Evolutionary conservation across 2,888 invertebrate species (phyloP), one percentile per base, ranked within the genome.

Genomic region (Dryocosmus kuriphilus): DNA sequence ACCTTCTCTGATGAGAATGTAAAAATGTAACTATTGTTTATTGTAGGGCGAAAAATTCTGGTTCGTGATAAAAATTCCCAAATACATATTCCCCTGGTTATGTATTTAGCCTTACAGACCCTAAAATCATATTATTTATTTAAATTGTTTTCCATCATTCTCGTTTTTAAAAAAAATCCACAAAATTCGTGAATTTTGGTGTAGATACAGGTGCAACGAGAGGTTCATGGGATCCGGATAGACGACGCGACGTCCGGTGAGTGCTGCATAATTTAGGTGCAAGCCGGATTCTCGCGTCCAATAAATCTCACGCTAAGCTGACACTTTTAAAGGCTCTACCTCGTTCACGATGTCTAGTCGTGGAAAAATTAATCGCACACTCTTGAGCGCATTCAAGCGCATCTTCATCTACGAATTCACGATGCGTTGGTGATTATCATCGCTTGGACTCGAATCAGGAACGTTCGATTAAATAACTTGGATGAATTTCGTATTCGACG

Each of bases 251-350:
- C 74, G 79, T 41, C 77, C 74, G 63, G 57, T 73, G 38, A 75
- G 61, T 78, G 76, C 77, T 80, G 80, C 80, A 83, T 84, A 83
- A 84, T 83, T 84, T 81, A 83, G 74, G 78, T 74, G 75, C 80
- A 63, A 51, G 79, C 79, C 78, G 75, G 80, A 81, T 82, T 79
- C 79, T 76, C 80, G 71, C 79, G 77, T 77, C 79, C 80, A 80
- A 84, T 85, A 80, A 83, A 85, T 84, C 80, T 79, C 78, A 41
- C 74, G 60, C 79, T 82, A 78, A 83, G 80, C 80, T 76, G 81
- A 81, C 81, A 79, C 79, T 79, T 77, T 75, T 62, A 77, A 77
- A 81, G 51, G 51, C 19, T 32, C 51, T 55, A 71, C 51, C 32
- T 51, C 30, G 71, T 71, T 55, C 71, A 51, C 19, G n/a, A 71